phyloP scores from a whole-genome alignment of 1,140 invertebrate species.

The Microplitis mediator region DNA sequence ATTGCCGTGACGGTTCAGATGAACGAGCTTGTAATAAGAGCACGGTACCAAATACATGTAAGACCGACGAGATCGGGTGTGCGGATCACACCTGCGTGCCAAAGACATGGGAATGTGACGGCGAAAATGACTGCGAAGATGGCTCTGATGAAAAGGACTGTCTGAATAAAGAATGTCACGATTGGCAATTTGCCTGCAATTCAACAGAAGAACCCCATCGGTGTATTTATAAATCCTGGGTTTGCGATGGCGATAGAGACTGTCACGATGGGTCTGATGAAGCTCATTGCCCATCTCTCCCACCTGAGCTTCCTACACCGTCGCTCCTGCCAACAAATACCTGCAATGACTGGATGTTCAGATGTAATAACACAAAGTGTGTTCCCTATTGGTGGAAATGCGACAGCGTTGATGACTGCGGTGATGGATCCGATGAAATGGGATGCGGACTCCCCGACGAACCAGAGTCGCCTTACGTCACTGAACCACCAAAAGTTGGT shows the following conservation, averaged over 20 bases:
- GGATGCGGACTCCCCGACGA: slow-evolving; percentile 62
- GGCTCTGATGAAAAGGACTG: slow-evolving; percentile 51
- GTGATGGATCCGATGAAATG: slow-evolving; percentile 78
- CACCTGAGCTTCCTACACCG: slow-evolving; percentile 38
- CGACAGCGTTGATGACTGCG: slow-evolving; percentile 77
- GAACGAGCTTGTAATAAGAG: slow-evolving; percentile 65
- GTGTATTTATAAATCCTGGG: slow-evolving; percentile 63
- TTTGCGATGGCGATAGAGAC: slow-evolving; percentile 77
- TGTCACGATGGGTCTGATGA: slow-evolving; percentile 76
- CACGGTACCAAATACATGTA: slow-evolving; percentile 43
- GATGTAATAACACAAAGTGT: slow-evolving; percentile 76
- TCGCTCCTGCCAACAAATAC: slow-evolving; percentile 51
- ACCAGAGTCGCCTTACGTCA: slow-evolving; percentile 47
- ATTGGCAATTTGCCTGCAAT: slow-evolving; percentile 61
- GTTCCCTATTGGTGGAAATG: slow-evolving; percentile 85
- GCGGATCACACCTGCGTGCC: slow-evolving; percentile 62
- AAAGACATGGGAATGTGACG: slow-evolving; percentile 67
- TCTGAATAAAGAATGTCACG: slow-evolving; percentile 53
- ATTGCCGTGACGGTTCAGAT: slow-evolving; percentile 70
- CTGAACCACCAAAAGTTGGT: slow-evolving; percentile 43
- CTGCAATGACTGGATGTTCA: slow-evolving; percentile 80
- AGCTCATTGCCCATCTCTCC: slow-evolving; percentile 65
- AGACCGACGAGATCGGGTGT: slow-evolving; percentile 64
- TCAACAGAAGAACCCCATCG: slow-evolving; percentile 38
- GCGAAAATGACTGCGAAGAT: slow-evolving; percentile 62